Evolutionary conservation across 2,113 vertebrate species (phyloP), one percentile per base, ranked within the genome.

Genomic region (Macaca mulatta): DNA sequence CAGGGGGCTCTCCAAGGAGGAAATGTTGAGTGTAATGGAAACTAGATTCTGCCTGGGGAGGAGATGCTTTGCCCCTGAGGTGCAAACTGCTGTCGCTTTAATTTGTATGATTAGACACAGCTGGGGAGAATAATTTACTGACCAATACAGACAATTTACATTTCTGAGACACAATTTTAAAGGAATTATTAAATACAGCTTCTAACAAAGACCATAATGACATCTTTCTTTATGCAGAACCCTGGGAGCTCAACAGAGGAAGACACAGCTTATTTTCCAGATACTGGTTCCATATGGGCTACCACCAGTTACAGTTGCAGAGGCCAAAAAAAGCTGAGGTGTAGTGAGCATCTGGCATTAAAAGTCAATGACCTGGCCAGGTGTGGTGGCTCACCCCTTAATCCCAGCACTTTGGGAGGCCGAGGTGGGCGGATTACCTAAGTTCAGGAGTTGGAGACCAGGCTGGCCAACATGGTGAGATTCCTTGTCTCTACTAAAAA

Each of bases 131-230:
- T 85, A 83, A 96, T 35, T 89, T 0, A 89, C 1, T 4, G 40
- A 45, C 50, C 93, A 97, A 95, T 4, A 80, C 61, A 94, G 78
- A 97, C n/a, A 10, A 86, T 72, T 91, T 88, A 93, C 23, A 83
- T 91, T 96, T 97, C 81, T 93, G 67, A 97, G 88, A 69, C 69
- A 93, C 17, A 82, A 94, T 94, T 93, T 96, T 69, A 90, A 95
- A 96, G 83, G 40, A 80, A 77, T 67, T 61, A 40, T 81, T 91
- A 92, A 97, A 89, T 30, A 86, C 35, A 83, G 84, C 16, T 87
- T 94, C 64, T 70, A 96, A 88, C 35, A 94, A 94, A 93, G 9
- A 35, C 79, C 30, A 75, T 35, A 90, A 69, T 78, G 89, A 67
- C 67, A 69, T 72, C 95, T 92, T 83, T 90, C 61, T 82, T 92